Conservation (phyloP, 2,113 vertebrate species). For the Trematocara variabile region DNA sequence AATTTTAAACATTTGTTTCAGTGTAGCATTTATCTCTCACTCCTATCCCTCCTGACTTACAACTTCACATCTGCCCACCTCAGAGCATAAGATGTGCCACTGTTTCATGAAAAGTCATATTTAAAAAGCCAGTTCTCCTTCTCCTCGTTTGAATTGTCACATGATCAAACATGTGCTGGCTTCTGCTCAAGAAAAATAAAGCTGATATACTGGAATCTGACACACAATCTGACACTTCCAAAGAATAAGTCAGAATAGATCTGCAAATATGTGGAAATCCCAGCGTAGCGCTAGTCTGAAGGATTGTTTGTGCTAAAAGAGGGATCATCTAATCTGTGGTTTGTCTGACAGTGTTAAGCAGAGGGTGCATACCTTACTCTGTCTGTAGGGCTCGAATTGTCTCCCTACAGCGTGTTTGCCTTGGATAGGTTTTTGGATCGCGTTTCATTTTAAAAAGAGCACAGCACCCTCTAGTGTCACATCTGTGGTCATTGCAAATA, state of each 20-base stretch:
- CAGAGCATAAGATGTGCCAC: not conserved
- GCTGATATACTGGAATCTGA: not conserved
- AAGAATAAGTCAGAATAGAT: not conserved
- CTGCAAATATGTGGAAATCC: not conserved
- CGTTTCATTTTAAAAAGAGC: not conserved
- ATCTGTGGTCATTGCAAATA: not conserved
- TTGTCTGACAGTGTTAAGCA: not conserved
- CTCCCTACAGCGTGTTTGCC: not conserved
- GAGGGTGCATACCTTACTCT: not conserved
- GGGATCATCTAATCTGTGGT: not conserved
- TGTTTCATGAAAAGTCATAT: not conserved
- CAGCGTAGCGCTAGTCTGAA: not conserved
- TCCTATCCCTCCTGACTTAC: not conserved
- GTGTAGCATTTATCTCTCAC: not conserved
- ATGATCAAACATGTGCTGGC: not conserved
- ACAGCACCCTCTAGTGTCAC: conserved; percentile 49
- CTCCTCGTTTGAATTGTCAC: not conserved
- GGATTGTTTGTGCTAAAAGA: not conserved
- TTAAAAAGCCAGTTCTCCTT: not conserved
- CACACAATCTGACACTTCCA: not conserved
- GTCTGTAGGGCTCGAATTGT: not conserved
- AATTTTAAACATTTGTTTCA: not conserved
- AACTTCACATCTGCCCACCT: not conserved
- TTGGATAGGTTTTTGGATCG: not conserved
- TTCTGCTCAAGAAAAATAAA: not conserved